Conservation (phyloP, 2,888 invertebrate species). For the Xanthorhoe spadicearia region DNA sequence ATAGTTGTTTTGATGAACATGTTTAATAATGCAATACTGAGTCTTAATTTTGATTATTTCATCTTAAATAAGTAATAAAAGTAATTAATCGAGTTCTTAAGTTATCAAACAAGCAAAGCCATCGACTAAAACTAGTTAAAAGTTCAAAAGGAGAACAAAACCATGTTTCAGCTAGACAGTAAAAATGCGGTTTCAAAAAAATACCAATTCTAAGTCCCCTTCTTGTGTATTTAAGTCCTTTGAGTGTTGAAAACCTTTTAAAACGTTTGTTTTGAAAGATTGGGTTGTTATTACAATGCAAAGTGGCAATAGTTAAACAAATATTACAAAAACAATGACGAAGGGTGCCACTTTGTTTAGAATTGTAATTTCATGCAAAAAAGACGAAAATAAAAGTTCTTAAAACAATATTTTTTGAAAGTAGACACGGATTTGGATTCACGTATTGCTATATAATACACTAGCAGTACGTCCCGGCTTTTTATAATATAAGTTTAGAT, state of each 20-base stretch:
- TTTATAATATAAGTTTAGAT: too few species aligned
- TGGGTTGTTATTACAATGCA: background rate
- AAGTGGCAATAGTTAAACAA: background rate
- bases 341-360: background rate
- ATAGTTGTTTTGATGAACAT: too few species aligned
- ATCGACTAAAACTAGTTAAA: background rate
- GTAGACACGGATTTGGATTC: too few species aligned
- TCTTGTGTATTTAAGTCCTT: conserved; percentile 20
- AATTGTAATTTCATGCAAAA: background rate
- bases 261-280: conserved; percentile 6
- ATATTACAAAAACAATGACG: background rate
- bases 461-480: too few species aligned
- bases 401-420: too few species aligned
- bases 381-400: too few species aligned
- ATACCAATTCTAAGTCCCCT: conserved; percentile 10
- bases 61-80: too few species aligned
- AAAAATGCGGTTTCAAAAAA: conserved; percentile 28
- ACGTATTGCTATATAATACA: too few species aligned
- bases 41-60: too few species aligned
- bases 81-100: too few species aligned
- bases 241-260: conserved; percentile 13
- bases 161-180: background rate
- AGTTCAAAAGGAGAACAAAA: background rate
- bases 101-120: background rate
- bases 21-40: too few species aligned